phyloP scores from a whole-genome alignment of 2,113 vertebrate genomes.

The Anhinga rufa region DNA sequence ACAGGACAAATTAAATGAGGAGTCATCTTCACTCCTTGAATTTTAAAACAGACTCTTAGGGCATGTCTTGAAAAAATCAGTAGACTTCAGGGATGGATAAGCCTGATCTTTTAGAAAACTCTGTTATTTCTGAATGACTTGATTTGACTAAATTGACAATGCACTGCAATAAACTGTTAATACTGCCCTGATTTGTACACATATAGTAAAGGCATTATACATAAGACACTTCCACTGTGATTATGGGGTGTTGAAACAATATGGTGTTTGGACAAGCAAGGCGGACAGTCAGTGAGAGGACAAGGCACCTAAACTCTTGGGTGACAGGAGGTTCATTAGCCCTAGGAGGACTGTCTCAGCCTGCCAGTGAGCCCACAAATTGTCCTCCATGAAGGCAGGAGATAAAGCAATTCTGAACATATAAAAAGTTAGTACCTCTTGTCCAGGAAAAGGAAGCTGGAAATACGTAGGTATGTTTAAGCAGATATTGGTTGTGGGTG shows the following conservation, averaged over 20 bases:
- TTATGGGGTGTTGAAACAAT: background rate
- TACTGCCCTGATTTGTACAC: background rate
- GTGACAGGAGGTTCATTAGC: background rate
- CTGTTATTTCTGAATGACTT: background rate
- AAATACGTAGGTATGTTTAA: background rate
- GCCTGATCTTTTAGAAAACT: background rate
- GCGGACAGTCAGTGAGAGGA: background rate
- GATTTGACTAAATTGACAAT: background rate
- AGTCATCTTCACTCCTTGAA: background rate
- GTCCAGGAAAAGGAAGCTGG: background rate
- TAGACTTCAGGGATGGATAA: background rate
- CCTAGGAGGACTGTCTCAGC: background rate
- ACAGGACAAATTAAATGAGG: background rate
- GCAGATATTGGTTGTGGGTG: background rate
- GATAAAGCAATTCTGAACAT: background rate
- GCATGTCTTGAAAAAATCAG: background rate
- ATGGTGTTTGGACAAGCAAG: background rate
- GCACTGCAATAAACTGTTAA: background rate
- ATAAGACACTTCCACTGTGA: background rate
- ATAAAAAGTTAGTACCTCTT: background rate
- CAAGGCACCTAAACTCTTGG: background rate
- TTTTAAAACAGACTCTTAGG: background rate
- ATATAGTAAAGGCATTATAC: background rate
- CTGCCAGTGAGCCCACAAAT: background rate
- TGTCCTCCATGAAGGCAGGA: background rate